Evolutionary conservation across 2,113 vertebrate species (phyloP).

Genomic region (Megaptera novaeangliae): DNA sequence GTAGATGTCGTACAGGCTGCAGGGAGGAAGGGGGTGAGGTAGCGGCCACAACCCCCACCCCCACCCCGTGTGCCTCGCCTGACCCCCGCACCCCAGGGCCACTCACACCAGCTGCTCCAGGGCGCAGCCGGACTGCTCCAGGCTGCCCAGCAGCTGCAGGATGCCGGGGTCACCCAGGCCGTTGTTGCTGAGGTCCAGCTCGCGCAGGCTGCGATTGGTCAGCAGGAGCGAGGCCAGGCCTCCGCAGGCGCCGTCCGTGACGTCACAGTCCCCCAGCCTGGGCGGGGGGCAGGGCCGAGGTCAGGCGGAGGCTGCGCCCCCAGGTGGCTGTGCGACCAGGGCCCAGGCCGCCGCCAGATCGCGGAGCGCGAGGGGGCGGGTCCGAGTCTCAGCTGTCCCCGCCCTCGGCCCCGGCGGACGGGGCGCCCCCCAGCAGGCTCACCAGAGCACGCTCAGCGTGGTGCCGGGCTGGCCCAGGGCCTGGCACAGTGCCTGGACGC

Average conservation of each 20-base stretch:
- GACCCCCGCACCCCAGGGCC: fast-evolving
- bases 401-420: too few relatives aligned
- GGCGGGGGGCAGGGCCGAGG: not conserved
- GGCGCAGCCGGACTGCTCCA: constrained; percentile 64
- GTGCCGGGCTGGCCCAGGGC: constrained; percentile 71
- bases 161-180: constrained; percentile 69
- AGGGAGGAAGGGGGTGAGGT: not conserved
- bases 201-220: constrained; percentile 64
- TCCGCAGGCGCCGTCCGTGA: constrained; percentile 67
- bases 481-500: constrained; percentile 70
- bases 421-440: constrained; percentile 16
- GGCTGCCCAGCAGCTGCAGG: constrained; percentile 70
- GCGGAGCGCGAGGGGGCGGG: too few relatives aligned
- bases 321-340: not conserved
- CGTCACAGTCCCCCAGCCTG: constrained; percentile 78
- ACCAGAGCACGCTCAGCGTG: constrained; percentile 76
- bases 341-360: too few relatives aligned
- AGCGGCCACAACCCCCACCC: fast-evolving
- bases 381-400: not conserved
- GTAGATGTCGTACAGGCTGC: constrained; percentile 80
- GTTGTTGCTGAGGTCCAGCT: constrained; percentile 83
- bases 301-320: not conserved
- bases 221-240: constrained; percentile 53
- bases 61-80: fast-evolving
- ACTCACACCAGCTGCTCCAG: constrained; percentile 57